Evolutionary conservation across 2,888 invertebrate species (phyloP), one percentile per base, ranked within the genome.

Genomic region (Pheosia gnoma): DNA sequence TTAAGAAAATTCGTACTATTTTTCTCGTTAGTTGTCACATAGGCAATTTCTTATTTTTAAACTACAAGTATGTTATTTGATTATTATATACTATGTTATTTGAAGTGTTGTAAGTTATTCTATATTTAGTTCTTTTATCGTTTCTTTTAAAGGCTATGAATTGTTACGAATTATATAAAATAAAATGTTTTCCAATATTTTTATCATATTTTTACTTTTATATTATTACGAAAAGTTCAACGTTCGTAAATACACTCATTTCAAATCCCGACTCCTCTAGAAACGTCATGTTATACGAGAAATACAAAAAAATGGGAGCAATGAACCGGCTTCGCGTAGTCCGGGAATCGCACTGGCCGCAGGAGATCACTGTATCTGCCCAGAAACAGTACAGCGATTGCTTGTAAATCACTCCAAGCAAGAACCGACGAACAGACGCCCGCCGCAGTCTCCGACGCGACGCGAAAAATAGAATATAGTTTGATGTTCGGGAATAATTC

Each of bases 381-480:
- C 89, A 89, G 91, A 90, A 88, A 90, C 90, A 88, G 88, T 70
- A 76, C 75, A 74, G 79, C 80, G 79, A 78, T 78, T 82, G 78
- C 85, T 81, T 84, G 86, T 90, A 91, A 90, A 91, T 91, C 90
- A 90, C 87, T 85, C 84, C 83, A 79, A 82, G 75, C 84, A 82
- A 82, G 78, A 77, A 74, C 81, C 86, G 87, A 82, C 87, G 87
- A 82, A 80, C 81, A 79, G 83, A 84, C 88, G 88, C 84, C 79
- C 81, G 83, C 84, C 75, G 79, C 79, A 71, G 77, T 80, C 79
- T 77, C 77, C 81, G 84, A 80, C 81, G 89, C 85, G 83, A 81
- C 83, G 89, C 92, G 87, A 88, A 92, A 92, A 92, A 92, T 91
- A 92, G 90, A 90, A 67, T 82, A 86, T 86, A 85, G 84, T 88